Evolutionary conservation across 2,113 vertebrate genomes (phyloP).

Genomic region (Miniopterus natalensis): DNA sequence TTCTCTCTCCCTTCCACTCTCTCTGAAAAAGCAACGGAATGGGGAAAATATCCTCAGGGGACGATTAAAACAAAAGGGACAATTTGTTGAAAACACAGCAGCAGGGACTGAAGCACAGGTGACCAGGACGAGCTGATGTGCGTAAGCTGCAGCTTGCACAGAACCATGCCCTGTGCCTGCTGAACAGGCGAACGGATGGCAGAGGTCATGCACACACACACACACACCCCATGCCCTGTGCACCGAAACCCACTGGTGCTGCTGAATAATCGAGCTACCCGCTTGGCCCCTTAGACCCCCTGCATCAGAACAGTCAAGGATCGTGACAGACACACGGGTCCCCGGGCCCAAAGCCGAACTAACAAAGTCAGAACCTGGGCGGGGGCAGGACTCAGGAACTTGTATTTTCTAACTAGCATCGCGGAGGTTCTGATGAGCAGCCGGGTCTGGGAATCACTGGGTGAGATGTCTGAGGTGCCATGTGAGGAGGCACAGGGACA

Average conservation of each 20-base stretch:
- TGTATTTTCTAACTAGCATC: background rate
- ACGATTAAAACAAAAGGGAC: background rate
- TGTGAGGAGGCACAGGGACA: background rate
- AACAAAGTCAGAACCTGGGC: background rate
- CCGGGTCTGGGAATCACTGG: background rate
- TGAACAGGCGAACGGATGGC: constrained; percentile 15
- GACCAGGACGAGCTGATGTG: background rate
- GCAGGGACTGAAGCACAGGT: background rate
- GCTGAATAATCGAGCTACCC: background rate
- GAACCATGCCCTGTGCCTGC: background rate
- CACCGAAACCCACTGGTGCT: background rate
- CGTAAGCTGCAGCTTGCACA: background rate
- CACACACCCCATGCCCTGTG: background rate
- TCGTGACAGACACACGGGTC: background rate
- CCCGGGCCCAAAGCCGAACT: background rate
- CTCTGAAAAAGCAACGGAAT: too few relatives aligned
- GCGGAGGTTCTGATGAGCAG: background rate
- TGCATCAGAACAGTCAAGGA: background rate
- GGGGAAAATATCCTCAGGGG: too few relatives aligned
- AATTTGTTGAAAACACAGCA: constrained; percentile 10
- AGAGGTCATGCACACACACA: background rate
- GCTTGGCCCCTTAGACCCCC: background rate
- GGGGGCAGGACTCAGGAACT: background rate
- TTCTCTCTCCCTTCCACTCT: too few relatives aligned
- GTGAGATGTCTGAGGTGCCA: background rate